Evolutionary conservation across 2,113 vertebrate genomes (phyloP), one percentile per base, ranked within the genome.

Genomic region (Tragulus kanchil): DNA sequence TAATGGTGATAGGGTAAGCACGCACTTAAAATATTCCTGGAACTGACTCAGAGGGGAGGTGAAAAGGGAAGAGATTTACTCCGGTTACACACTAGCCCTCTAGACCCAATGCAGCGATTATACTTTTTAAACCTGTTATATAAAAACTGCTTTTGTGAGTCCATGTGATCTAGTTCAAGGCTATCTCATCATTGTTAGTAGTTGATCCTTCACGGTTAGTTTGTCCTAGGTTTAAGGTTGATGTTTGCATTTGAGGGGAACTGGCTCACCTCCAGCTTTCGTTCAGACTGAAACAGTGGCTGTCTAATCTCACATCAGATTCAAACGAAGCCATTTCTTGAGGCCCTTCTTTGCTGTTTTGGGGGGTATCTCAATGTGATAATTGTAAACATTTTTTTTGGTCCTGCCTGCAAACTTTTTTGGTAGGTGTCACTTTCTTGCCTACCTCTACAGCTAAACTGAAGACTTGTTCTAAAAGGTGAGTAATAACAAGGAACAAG

Each of bases 391-490:
- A 62, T 73, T 84, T 86, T 82, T 82, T 92, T 85, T 8, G 28
- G 50, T 82, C 65, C 59, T 73, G 59, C 90, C 94, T 93, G 78
- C 93, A 96, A 96, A 96, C 54, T 31, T 64, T 65, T 52, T 87
- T 85, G 73, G 85, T 94, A 96, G 84, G 86, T 95, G 28, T 96
- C 93, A 48, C 42, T 95, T 36, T 85, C 23, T 95, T 79, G 52
- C 93, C 84, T 93, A 58, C 69, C 85, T 96, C 69, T 92, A 59
- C 75, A 94, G 17, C 59, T 93, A 85, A 95, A 81, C 62, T 61
- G 65, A 97, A 85, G 86, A 93, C 75, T 96, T 95, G 48, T 87
- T 96, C 79, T 89, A 78, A 97, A 96, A 98, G 97, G 93, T 97
- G 95, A 97, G 94, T 96, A 93, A 94, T 87, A 81, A 26, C 42